Conservation (phyloP, 2,113 vertebrate genomes). For the Neolamprologus tretocephalus region DNA sequence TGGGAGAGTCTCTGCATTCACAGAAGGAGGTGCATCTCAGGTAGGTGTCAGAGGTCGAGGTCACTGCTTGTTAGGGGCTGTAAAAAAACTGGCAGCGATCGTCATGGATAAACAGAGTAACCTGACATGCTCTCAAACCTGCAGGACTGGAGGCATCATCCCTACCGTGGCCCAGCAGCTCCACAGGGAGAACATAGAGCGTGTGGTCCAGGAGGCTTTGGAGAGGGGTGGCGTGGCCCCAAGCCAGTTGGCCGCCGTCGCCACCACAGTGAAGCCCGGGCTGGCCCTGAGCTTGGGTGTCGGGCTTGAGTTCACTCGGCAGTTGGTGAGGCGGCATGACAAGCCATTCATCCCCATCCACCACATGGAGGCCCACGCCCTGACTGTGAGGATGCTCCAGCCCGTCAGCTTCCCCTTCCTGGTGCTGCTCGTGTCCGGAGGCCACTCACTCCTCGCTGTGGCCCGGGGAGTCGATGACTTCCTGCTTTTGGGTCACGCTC, state of each 20-base stretch:
- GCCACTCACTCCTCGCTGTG: constrained; percentile 87
- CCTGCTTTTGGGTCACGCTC: constrained; percentile 80
- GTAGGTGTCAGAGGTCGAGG: constrained; percentile 62
- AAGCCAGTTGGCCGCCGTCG: constrained; percentile 78
- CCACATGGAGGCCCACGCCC: constrained; percentile 96
- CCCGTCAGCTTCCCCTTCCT: constrained; percentile 85
- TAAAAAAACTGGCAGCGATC: background rate
- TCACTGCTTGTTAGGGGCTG: background rate
- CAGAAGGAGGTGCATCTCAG: constrained; percentile 85
- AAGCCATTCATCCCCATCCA: constrained; percentile 93
- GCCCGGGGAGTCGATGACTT: constrained; percentile 85
- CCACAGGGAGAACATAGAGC: constrained; percentile 82
- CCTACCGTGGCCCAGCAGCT: constrained; percentile 85
- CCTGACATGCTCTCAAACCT: background rate
- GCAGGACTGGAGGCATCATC: constrained; percentile 88
- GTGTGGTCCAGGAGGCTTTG: constrained; percentile 81
- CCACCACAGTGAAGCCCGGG: constrained; percentile 88
- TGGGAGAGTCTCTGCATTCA: constrained; percentile 85
- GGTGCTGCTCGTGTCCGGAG: constrained; percentile 89
- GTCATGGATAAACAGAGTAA: background rate
- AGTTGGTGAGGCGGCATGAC: constrained; percentile 70
- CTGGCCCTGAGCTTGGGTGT: constrained; percentile 81
- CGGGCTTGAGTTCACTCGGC: constrained; percentile 80
- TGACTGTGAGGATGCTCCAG: constrained; percentile 82
- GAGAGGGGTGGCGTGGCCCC: constrained; percentile 64